These are phyloP conservation scores for Cariama cristata DNA, from an alignment of 2,113 vertebrate species.

Conservation along the genomic window DNA sequence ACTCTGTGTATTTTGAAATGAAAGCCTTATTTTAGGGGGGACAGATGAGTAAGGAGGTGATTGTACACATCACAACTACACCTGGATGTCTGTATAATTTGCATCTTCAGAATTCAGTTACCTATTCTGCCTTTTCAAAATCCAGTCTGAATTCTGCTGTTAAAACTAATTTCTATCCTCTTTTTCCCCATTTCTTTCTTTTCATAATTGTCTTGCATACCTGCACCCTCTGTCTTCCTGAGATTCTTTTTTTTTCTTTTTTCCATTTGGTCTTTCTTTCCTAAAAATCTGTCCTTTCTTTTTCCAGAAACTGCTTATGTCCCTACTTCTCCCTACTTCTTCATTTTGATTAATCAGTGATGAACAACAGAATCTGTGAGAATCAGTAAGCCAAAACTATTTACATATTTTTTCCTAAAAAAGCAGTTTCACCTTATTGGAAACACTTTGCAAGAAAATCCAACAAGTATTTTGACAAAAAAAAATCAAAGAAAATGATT, in stretches of 20 bases:
- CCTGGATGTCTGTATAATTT: neutral
- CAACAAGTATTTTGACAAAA: neutral
- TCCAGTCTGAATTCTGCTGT: neutral
- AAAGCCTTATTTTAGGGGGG: neutral
- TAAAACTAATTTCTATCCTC: neutral
- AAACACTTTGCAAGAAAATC: neutral
- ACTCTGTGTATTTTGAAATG: neutral
- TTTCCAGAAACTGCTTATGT: neutral
- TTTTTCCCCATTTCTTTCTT: neutral
- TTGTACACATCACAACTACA: neutral
- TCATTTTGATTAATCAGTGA: neutral
- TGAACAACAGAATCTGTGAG: neutral
- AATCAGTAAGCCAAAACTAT: neutral
- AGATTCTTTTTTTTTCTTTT: neutral
- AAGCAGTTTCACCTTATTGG: neutral
- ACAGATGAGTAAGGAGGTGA: neutral
- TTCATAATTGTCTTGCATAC: neutral
- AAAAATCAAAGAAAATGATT: neutral
- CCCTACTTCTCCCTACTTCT: neutral
- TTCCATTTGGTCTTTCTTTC: neutral
- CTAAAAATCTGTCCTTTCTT: neutral
- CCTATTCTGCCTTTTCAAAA: neutral
- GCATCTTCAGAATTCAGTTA: neutral
- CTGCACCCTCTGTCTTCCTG: neutral
- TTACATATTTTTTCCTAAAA: neutral